These are phyloP conservation scores for Apus apus DNA, from an alignment of 2,113 vertebrate genomes.

Conservation along the genomic window DNA sequence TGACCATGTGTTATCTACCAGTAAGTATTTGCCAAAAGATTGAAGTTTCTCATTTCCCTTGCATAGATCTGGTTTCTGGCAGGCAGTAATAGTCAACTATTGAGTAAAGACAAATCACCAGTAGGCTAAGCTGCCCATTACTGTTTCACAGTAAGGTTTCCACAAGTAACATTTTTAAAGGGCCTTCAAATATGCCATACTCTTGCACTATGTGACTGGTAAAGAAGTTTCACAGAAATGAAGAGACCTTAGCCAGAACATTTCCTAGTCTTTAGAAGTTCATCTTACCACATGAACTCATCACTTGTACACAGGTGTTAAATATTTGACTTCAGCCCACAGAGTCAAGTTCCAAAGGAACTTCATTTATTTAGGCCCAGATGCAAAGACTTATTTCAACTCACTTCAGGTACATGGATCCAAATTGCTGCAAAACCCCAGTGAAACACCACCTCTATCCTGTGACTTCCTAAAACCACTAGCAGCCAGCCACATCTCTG, in stretches of 20 bases:
- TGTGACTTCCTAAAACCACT: neutral
- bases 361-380: neutral
- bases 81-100: neutral
- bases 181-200: neutral
- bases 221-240: neutral
- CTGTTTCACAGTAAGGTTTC: neutral
- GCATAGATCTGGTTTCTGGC: neutral
- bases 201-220: neutral
- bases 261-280: neutral
- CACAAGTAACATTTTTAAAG: neutral
- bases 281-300: neutral
- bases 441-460: neutral
- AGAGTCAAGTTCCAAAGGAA: constrained; percentile 29
- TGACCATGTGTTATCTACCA: neutral
- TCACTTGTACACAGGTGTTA: neutral
- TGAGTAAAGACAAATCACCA: neutral
- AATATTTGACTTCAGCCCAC: constrained; percentile 39
- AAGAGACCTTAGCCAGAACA: neutral
- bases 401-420: neutral
- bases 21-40: neutral
- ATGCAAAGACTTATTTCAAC: constrained; percentile 4
- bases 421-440: neutral
- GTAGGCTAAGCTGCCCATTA: neutral
- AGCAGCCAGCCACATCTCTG: neutral
- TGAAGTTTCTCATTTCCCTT: neutral